phyloP scores from a whole-genome alignment of 2,797 vertebrate genomes.

The Carapus acus region DNA sequence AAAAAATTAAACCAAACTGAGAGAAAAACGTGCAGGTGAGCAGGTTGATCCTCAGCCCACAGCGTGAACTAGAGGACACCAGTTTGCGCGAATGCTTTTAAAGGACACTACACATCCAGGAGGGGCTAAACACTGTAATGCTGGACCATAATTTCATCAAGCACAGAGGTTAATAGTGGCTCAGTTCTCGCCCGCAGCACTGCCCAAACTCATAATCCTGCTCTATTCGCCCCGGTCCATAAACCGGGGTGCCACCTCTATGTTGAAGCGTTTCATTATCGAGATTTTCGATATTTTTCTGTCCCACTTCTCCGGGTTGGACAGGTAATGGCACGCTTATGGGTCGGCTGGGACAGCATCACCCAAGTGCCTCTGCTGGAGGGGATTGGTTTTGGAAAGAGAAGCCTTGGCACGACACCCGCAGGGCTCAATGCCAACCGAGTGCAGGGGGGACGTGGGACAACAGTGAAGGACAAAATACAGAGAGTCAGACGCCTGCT shows the following conservation, averaged over 20 bases:
- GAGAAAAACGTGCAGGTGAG: too few relatives aligned
- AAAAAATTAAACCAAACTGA: neutral
- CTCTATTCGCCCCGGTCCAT: too few relatives aligned
- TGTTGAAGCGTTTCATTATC: neutral
- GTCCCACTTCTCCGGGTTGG: constrained; percentile 3
- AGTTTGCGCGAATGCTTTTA: too few relatives aligned
- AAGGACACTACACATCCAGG: neutral
- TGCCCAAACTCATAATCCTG: neutral
- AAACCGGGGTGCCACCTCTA: constrained; percentile 4
- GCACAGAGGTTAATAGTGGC: constrained; percentile 3
- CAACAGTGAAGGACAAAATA: neutral
- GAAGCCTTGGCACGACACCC: constrained; percentile 4
- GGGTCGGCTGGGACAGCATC: neutral
- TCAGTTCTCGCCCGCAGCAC: neutral
- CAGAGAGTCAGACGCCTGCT: constrained; percentile 11
- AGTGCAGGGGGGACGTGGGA: constrained; percentile 12
- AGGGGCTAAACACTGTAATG: neutral
- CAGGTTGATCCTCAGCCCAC: too few relatives aligned
- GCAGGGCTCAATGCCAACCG: constrained; percentile 2
- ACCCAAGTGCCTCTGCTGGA: constrained; percentile 22
- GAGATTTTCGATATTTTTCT: neutral
- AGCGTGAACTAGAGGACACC: neutral
- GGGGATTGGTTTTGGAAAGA: constrained; percentile 10
- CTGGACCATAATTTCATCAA: neutral
- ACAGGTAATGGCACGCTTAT: neutral